Evolutionary conservation across 2,113 vertebrate genomes (phyloP), one percentile per base, ranked within the genome.

Genomic region (Peromyscus polionotus): DNA sequence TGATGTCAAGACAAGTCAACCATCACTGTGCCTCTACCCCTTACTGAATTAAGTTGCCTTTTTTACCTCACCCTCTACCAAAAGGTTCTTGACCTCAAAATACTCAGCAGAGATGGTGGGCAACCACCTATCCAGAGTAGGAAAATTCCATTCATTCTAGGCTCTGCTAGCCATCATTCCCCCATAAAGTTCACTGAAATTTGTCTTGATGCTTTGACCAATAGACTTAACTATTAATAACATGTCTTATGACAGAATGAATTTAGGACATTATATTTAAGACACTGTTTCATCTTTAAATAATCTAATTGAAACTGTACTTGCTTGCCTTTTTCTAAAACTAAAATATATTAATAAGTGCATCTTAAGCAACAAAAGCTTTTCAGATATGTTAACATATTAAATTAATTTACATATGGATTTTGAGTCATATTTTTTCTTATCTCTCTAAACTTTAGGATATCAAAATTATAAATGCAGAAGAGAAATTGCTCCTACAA

Each of bases 341-440:
- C 72, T 51, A 94, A 93, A 63, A 75, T 65, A 45, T 59, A 26
- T 79, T 54, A 87, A 48, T 83, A 86, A 93, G n/a, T 91, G 31
- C 0, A 67, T 26, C 13, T 92, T 76, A 28, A 68, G 79, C 11
- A 92, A 45, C 24, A n/a, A 79, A 94, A 75, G 26, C 70, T n/a
- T 72, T 45, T 5, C 48, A 88, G 17, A 2, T 65, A 24, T 75
- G 90, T 95, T 87, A 88, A 76, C 10, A 59, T 89, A 95, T 95
- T 81, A 36, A 20, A 86, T 95, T 92, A n/a, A 20, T 86, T 95
- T 92, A 63, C 95, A 51, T 94, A 17, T 75, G 16, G 67, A 2
- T 57, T 96, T 90, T 67, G 65, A 68, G 33, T 86, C 73, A 19
- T 59, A 68, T 36, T 31, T 4, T 94, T 54, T 83, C 24, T 94